Base-by-base conservation (phyloP, 1,140 invertebrate genomes). In the Zaprionus nigranus region DNA sequence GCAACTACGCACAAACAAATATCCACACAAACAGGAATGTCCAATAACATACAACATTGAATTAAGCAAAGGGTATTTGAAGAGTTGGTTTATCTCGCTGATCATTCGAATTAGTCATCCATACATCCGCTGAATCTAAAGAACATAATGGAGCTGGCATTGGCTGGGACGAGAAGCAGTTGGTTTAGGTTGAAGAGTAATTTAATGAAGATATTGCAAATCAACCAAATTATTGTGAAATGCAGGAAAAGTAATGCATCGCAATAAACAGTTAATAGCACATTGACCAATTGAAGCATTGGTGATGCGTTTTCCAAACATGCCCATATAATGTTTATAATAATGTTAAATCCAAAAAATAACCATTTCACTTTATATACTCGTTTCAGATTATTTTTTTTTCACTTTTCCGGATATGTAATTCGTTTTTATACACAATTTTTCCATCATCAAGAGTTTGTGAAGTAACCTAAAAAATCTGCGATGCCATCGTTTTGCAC, bases 391-490 rank as follows among this genome's bases (percentile, higher is more conserved):
- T 46, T 3, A 7, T n/a, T n/a, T 46, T 46, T 9, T 9, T 7
- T 80, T 46, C 0, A 7, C 22, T 20, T 30, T 15, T 11, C 49
- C 22, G 1, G 26, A 1, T 13, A 5, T 22, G 9, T 69, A 66
- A 9, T 46, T n/a, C 2, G 9, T 7, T 6, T 2, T 46, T 3
- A 11, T 9, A 46, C 40, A 24, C 3, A 38, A 12, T 22, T 38
- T n/a, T 5, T 75, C 59, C 1, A 84, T 11, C 12, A 34, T 36
- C n/a, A 56, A 28, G 0, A 83, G 34, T 15, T 67, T 34, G 0
- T 28, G 3, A 7, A 69, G 4, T 26, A 64, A 43, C 5, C 12
- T 9, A 9, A 38, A 67, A 13, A 83, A 78, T 9, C 17, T 65
- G 1, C 38, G 15, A 17, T 84, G 78, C 49, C 62, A 60, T 0